These are phyloP conservation scores for Thripadectes ignobilis DNA, from an alignment of 2,797 vertebrate species.

Conservation along the genomic window DNA sequence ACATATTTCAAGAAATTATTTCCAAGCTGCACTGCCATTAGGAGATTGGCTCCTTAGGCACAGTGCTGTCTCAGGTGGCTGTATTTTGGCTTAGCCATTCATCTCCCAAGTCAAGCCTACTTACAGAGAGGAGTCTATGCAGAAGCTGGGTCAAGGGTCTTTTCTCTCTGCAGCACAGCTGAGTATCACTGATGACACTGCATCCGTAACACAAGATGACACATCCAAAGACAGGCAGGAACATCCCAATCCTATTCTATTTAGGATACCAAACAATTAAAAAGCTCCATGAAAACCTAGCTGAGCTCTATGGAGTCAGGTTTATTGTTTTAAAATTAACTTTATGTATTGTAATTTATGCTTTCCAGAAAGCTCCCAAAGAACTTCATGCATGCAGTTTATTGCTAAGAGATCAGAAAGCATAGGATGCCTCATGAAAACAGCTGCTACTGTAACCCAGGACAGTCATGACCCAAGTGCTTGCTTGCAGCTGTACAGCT, in stretches of 20 bases:
- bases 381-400: background rate
- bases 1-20: background rate
- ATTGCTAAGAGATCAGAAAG: background rate
- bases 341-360: background rate
- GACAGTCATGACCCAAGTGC: background rate
- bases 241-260: background rate
- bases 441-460: background rate
- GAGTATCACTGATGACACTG: background rate
- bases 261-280: background rate
- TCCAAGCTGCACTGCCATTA: background rate
- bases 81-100: background rate
- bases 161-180: background rate
- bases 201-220: accelerated
- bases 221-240: background rate
- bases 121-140: background rate
- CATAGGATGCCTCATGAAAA: background rate
- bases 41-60: background rate
- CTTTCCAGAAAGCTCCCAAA: background rate
- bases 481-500: background rate
- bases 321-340: background rate
- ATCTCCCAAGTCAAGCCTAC: background rate
- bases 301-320: background rate
- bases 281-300: background rate
- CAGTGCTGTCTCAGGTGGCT: background rate
- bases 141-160: background rate